Evolutionary conservation across 1,140 invertebrate species (phyloP).

Genomic region (Procambarus clarkii): DNA sequence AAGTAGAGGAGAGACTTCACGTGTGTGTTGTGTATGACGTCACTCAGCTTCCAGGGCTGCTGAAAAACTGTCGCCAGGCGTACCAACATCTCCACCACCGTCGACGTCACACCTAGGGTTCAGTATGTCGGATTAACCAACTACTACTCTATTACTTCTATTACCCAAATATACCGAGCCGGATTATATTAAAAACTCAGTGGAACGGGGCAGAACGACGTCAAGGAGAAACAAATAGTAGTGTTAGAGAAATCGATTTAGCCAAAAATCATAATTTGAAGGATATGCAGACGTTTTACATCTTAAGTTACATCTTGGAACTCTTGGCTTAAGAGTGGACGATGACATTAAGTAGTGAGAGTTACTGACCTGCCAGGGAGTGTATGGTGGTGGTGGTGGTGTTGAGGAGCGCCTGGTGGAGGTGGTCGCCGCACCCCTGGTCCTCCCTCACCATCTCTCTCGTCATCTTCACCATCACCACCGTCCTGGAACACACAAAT

Average conservation of each 20-base stretch:
- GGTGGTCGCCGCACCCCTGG: neutral
- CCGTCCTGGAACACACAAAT: neutral
- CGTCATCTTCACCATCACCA: neutral
- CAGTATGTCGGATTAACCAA: no score
- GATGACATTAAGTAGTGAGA: neutral
- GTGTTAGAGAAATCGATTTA: no score
- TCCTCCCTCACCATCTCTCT: neutral
- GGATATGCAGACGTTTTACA: no score
- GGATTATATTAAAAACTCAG: no score
- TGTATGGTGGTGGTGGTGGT: neutral
- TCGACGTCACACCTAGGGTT: neutral
- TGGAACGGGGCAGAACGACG: no score
- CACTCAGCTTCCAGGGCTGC: neutral
- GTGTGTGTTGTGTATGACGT: neutral
- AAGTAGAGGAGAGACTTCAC: neutral
- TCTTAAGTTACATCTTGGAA: no score
- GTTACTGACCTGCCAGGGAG: neutral
- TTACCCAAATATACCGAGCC: no score
- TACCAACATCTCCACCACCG: neutral
- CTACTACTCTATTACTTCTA: no score
- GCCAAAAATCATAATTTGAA: no score
- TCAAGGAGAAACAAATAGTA: no score
- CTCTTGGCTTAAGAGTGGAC: no score
- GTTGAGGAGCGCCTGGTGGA: neutral
- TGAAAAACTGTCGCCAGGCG: neutral